A percentile compares a stretch with the other conserved stretches of the same genome.
These are phyloP conservation scores for Eurystomus glaucurus DNA, from an alignment of 2,797 vertebrate genomes.

Conservation along the genomic window DNA sequence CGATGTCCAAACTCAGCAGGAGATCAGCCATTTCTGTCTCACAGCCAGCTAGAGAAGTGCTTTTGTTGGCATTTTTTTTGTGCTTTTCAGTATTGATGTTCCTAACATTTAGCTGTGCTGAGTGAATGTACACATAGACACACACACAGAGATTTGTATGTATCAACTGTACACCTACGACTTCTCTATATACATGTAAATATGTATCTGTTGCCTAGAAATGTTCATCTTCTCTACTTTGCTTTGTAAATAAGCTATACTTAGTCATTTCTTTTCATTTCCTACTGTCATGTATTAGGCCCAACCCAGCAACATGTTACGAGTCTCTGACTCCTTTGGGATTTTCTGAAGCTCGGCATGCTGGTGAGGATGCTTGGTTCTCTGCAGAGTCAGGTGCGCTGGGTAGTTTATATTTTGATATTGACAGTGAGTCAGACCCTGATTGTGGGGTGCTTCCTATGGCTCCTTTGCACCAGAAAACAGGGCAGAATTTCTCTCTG, in stretches of 20 bases:
- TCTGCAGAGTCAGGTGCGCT: background rate
- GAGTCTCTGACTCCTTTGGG: background rate
- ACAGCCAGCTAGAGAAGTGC: background rate
- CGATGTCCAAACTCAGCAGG: constrained; percentile 4
- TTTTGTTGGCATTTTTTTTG: background rate
- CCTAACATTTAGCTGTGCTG: background rate
- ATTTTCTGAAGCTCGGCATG: background rate
- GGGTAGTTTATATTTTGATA: background rate
- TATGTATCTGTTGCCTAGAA: background rate
- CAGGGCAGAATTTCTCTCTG: background rate
- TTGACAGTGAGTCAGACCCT: background rate
- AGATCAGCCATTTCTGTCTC: background rate
- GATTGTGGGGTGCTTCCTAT: background rate
- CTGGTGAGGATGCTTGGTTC: background rate
- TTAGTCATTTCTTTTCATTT: background rate
- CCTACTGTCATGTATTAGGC: background rate
- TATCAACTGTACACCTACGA: background rate
- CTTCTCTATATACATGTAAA: background rate
- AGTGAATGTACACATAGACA: background rate
- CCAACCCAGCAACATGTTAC: background rate
- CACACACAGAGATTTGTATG: background rate
- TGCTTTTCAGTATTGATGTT: background rate
- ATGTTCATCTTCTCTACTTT: background rate
- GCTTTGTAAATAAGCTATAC: background rate
- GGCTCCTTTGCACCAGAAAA: background rate